Base-by-base conservation (phyloP, 2,797 vertebrate genomes). In the Hyperoplus lanceolatus region DNA sequence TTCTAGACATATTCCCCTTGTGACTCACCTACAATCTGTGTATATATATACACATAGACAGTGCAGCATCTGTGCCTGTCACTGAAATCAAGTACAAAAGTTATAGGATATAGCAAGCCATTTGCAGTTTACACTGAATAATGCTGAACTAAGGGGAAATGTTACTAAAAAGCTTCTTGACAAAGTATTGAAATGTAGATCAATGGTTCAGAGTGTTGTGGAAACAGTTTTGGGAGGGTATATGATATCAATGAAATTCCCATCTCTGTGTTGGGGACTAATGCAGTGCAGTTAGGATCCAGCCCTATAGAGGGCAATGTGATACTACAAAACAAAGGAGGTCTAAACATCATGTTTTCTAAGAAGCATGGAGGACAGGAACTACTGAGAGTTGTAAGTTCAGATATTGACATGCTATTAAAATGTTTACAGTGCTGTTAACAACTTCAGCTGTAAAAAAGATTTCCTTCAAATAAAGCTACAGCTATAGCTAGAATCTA, bases 281-380 rank as follows among this genome's bases (percentile, higher is more conserved):
- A 29, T 49, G 5, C 29, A 14, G 16, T 21, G 82, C 73, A 82
- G 79, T 84, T 62, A 7, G 42, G 14, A 60, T 48, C 6, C 50
- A 18, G 29, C 2, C 87, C 94, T 83, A 84, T 65, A 93, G 94
- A 86, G 90, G 92, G 91, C 93, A 93, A 89, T 92, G 87, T 91
- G 82, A 89, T 70, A 82, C 92, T 86, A 57, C 79, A 79, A 70
- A 83, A 90, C 13, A 80, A 49, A 73, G 16, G 36, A 4, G 21
- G 29, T 13, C 59, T 4, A 2, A 6, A 11, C 42, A 6, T 41
- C 54, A 53, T 54, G 38, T 69, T 59, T 80, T 74, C n/a, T 56
- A 58, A 61, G 59, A 15, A 62, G 18, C 38, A 53, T 8, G 1
- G 1, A 73, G 68, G 41, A 16, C 42, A 16, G 58, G 51, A 59